A percentile compares a stretch with the other conserved stretches of the same genome.
Evolutionary conservation across 1,140 invertebrate species (phyloP).

Genomic region (Atta colombica): DNA sequence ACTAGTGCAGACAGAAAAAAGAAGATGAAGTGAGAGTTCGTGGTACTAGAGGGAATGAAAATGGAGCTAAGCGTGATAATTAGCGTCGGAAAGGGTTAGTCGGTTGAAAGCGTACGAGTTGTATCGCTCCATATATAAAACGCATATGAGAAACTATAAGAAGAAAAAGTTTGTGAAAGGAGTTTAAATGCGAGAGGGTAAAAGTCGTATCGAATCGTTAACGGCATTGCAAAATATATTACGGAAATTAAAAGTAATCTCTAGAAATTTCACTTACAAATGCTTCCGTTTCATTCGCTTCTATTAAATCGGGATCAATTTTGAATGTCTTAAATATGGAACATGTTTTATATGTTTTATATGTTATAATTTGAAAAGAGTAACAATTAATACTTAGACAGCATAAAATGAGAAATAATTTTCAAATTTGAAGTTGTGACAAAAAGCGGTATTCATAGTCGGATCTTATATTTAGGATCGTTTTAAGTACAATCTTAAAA

Average conservation of each 20-base stretch:
- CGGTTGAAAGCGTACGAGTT: slow-evolving; percentile 58
- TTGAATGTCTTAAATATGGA: neutral
- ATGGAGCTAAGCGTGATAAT: slow-evolving; percentile 83
- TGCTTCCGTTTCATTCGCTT: neutral
- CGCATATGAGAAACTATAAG: slow-evolving; percentile 9
- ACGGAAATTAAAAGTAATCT: slow-evolving; percentile 6
- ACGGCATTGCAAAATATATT: neutral
- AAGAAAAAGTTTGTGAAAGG: neutral
- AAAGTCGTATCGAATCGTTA: neutral
- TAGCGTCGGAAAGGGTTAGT: slow-evolving; percentile 78
- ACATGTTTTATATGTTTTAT: neutral
- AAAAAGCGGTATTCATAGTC: neutral
- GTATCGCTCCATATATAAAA: slow-evolving; percentile 54
- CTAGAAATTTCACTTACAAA: neutral
- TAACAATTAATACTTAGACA: neutral
- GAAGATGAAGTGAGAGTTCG: slow-evolving; percentile 48
- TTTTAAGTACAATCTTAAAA: too few relatives aligned
- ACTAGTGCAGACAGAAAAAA: slow-evolving; percentile 61
- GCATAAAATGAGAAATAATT: neutral
- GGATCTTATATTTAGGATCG: too few relatives aligned
- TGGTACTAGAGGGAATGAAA: slow-evolving; percentile 64
- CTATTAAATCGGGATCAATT: neutral
- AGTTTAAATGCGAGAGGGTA: neutral
- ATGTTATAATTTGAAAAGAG: neutral
- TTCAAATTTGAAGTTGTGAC: neutral